phyloP scores from a whole-genome alignment of 2,797 vertebrate genomes.

The Sebastes minor region DNA sequence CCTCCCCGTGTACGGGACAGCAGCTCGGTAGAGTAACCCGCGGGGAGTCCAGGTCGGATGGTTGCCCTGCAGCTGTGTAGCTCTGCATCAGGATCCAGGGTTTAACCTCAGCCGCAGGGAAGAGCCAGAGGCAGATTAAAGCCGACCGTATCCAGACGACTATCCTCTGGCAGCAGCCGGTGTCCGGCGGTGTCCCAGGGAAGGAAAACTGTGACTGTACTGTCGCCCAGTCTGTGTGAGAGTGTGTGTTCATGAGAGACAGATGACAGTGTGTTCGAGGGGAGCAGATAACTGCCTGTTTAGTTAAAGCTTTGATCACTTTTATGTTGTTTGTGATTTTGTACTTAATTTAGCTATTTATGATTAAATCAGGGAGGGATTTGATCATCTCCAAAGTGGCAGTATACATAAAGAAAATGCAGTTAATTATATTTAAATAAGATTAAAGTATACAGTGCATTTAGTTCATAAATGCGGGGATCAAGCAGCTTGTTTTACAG shows the following conservation, averaged over 20 bases:
- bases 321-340: background rate
- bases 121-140: constrained; percentile 62
- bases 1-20: constrained; percentile 35
- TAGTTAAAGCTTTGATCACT: background rate
- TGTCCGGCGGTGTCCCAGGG: constrained; percentile 22
- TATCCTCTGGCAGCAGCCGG: constrained; percentile 28
- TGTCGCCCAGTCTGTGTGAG: constrained; percentile 17
- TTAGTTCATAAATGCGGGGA: background rate
- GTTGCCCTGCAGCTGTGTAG: constrained; percentile 45
- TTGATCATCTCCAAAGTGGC: background rate
- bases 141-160: constrained; percentile 25
- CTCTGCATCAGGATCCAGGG: constrained; percentile 54
- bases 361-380: background rate
- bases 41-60: constrained; percentile 48
- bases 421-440: background rate
- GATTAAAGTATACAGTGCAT: background rate
- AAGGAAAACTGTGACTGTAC: constrained; percentile 29
- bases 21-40: constrained; percentile 28
- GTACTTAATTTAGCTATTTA: background rate
- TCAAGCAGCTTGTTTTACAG: background rate
- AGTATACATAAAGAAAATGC: background rate
- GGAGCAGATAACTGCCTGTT: background rate
- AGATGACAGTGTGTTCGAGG: background rate
- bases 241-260: constrained; percentile 4
- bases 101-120: constrained; percentile 49